Percentiles rank a stretch among this genome's conserved stretches.
Conservation (phyloP, 2,113 vertebrate species). For the Perca fluviatilis region DNA sequence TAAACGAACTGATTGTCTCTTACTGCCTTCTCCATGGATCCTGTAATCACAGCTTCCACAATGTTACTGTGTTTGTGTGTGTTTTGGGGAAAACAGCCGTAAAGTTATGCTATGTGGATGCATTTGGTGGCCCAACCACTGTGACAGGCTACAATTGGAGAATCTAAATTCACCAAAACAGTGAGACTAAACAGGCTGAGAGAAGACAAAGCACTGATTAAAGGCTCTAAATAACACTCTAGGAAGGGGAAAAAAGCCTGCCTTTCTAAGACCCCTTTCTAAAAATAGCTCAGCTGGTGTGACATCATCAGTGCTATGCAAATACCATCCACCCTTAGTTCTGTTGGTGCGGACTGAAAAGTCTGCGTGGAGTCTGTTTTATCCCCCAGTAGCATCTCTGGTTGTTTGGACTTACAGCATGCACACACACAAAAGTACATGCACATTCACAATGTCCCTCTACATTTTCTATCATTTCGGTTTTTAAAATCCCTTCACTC, state of each 20-base stretch:
- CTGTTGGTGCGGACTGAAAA: slow-evolving; percentile 54
- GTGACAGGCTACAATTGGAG: slow-evolving; percentile 8
- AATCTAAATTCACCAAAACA: slow-evolving; percentile 38
- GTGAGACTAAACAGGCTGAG: slow-evolving; percentile 33
- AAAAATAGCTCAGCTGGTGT: slow-evolving; percentile 73
- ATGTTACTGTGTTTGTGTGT: neutral
- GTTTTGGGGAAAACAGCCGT: neutral
- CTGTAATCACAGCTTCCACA: neutral
- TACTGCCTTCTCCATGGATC: neutral
- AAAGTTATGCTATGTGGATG: neutral
- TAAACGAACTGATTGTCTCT: neutral
- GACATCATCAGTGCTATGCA: slow-evolving; percentile 76
- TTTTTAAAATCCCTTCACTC: neutral
- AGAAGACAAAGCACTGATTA: slow-evolving; percentile 22
- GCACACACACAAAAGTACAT: neutral
- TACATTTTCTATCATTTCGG: neutral
- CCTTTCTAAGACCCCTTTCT: slow-evolving; percentile 70
- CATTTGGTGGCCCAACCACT: neutral
- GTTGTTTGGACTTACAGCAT: slow-evolving; percentile 12
- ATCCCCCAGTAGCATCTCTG: slow-evolving; percentile 4
- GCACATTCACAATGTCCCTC: neutral
- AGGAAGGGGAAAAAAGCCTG: slow-evolving; percentile 30
- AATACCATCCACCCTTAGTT: slow-evolving; percentile 63
- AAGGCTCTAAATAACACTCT: slow-evolving; percentile 46
- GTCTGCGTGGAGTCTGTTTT: slow-evolving; percentile 36